These are phyloP conservation scores for Melanotaenia trifasciata DNA, from an alignment of 2,797 vertebrate genomes.

Conservation along the genomic window DNA sequence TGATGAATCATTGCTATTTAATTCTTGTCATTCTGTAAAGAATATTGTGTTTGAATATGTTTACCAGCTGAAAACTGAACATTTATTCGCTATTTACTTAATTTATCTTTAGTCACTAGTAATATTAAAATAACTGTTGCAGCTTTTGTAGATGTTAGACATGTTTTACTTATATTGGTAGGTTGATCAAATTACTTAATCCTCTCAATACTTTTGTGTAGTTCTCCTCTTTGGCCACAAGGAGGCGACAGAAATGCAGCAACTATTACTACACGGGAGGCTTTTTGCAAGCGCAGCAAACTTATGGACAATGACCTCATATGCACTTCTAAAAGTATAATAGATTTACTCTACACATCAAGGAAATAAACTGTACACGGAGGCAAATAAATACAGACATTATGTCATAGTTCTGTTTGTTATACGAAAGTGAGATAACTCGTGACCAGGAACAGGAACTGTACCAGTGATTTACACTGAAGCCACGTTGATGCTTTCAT, in stretches of 20 bases:
- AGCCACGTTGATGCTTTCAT: slow-evolving; percentile 84
- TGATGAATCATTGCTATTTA: background rate
- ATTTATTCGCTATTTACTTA: background rate
- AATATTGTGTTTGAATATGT: background rate
- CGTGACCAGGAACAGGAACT: slow-evolving; percentile 77
- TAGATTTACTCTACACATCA: fast-evolving
- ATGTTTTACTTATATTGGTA: background rate
- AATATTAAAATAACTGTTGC: background rate
- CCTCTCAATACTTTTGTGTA: background rate
- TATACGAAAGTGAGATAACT: slow-evolving; percentile 23
- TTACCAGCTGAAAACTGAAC: background rate
- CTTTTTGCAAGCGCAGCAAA: background rate
- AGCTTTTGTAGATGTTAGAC: background rate
- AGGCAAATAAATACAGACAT: background rate
- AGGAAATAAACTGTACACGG: too few relatives aligned
- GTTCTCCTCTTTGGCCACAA: slow-evolving; percentile 13
- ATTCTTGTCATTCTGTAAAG: background rate
- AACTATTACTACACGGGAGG: background rate
- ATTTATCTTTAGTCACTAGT: background rate
- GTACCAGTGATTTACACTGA: background rate
- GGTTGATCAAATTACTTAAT: background rate
- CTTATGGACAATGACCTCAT: background rate
- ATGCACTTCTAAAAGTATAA: background rate
- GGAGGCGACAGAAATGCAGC: slow-evolving; percentile 39
- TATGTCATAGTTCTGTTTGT: slow-evolving; percentile 25